Percentiles rank a stretch among this genome's conserved stretches.
phyloP scores from a whole-genome alignment of 1,140 invertebrate species.

The Metopolophium dirhodum region DNA sequence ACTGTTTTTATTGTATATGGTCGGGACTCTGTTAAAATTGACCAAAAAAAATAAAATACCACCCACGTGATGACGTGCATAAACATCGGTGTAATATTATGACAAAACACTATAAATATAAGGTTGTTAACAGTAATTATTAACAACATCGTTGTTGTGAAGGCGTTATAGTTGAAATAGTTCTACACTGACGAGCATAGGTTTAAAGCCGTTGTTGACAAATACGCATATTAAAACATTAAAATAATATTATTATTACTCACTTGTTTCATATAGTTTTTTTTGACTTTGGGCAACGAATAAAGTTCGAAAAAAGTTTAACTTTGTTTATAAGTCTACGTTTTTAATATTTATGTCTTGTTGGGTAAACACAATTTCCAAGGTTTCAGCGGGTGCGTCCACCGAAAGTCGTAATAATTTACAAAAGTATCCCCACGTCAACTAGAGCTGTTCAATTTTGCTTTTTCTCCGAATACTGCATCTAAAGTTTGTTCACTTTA shows the following conservation, averaged over 20 bases:
- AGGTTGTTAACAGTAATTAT: too few relatives aligned
- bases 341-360: neutral
- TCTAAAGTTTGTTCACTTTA: neutral
- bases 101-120: too few relatives aligned
- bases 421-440: neutral
- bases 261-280: neutral
- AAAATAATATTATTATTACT: neutral
- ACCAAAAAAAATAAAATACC: too few relatives aligned
- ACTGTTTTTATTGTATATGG: too few relatives aligned
- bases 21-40: too few relatives aligned
- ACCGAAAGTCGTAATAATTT: neutral
- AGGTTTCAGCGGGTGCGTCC: neutral
- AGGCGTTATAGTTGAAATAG: neutral
- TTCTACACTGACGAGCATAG: neutral
- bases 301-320: neutral
- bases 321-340: neutral
- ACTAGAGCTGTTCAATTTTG: neutral
- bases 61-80: too few relatives aligned
- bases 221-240: neutral
- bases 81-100: too few relatives aligned
- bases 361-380: neutral
- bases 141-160: too few relatives aligned
- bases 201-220: neutral
- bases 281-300: neutral
- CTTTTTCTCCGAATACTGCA: neutral